phyloP scores from a whole-genome alignment of 1,140 invertebrate species.

The Bombus superbus region DNA sequence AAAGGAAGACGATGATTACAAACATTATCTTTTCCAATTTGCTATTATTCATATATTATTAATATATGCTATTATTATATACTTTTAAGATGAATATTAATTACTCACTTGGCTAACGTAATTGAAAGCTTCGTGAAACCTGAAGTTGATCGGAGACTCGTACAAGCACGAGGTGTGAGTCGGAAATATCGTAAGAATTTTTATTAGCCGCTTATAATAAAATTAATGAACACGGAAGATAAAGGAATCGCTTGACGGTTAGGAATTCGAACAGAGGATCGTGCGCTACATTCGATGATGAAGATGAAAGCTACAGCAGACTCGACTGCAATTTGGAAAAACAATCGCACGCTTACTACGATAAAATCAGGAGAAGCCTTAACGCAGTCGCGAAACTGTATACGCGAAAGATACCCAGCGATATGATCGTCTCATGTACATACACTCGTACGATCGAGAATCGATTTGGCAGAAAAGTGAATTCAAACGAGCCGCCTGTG shows the following conservation, averaged over 20 bases:
- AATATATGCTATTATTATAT: too few relatives aligned
- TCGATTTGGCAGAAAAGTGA: slow-evolving; percentile 72
- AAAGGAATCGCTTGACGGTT: too few relatives aligned
- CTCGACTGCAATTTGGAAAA: background rate
- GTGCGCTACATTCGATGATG: background rate
- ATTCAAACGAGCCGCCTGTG: slow-evolving; percentile 66
- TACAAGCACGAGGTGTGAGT: background rate
- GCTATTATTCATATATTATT: too few relatives aligned
- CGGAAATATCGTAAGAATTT: background rate
- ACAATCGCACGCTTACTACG: background rate
- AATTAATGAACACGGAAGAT: too few relatives aligned
- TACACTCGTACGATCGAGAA: slow-evolving; percentile 55
- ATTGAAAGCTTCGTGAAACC: background rate
- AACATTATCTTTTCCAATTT: too few relatives aligned
- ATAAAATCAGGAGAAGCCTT: background rate
- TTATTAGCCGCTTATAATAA: too few relatives aligned
- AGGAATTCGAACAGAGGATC: too few relatives aligned
- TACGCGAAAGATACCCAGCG: too few relatives aligned
- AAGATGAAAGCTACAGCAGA: background rate
- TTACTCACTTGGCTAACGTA: background rate
- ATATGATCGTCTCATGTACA: background rate
- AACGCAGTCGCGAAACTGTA: background rate
- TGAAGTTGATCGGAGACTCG: background rate
- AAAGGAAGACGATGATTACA: background rate
- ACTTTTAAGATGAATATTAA: background rate